Conservation (phyloP, 2,113 vertebrate species). For the Neopipo cinnamomea region DNA sequence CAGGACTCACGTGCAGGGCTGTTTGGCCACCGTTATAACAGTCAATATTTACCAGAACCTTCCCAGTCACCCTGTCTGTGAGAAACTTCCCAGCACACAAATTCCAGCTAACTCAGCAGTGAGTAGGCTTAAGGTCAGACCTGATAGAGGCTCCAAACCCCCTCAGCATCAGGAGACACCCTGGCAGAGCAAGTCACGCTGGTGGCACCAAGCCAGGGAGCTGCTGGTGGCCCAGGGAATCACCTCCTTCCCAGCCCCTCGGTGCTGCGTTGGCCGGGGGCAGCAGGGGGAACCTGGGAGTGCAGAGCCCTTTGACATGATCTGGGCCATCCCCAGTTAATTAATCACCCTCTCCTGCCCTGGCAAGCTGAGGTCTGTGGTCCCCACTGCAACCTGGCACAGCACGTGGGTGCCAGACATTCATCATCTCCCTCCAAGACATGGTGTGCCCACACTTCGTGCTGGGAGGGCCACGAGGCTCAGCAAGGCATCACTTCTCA, state of each 20-base stretch:
- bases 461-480: not conserved
- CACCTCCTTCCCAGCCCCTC: not conserved
- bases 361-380: accelerated
- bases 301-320: not conserved
- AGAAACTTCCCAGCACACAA: not conserved
- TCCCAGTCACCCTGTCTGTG: accelerated
- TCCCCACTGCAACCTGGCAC: not conserved
- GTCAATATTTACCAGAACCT: not conserved
- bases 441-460: accelerated
- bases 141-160: not conserved
- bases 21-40: not conserved
- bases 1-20: accelerated
- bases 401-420: not conserved
- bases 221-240: not conserved
- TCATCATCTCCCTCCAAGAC: not conserved
- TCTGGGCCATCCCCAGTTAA: accelerated
- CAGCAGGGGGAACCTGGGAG: not conserved
- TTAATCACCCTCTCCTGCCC: not conserved
- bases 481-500: not conserved
- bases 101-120: not conserved
- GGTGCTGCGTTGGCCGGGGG: accelerated
- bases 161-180: not conserved
- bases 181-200: not conserved
- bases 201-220: not conserved
- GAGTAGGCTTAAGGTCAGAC: accelerated